Evolutionary conservation across 2,888 invertebrate genomes (phyloP).

Genomic region (Cyclophora albipunctata): DNA sequence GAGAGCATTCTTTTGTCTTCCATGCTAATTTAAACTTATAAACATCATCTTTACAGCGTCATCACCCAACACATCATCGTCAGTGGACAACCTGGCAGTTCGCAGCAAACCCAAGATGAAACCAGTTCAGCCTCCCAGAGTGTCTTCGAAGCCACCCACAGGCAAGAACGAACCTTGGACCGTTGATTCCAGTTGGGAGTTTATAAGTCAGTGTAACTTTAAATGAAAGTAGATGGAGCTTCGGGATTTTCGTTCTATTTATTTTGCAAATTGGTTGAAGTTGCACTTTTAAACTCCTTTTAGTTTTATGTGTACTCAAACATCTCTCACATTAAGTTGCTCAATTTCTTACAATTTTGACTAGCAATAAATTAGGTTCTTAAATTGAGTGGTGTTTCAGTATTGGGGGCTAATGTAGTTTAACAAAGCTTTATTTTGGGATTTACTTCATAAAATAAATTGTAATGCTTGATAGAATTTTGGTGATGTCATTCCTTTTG

Average conservation of each 20-base stretch:
- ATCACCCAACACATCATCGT: slow-evolving; percentile 77
- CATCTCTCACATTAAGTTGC: background rate
- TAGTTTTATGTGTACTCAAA: background rate
- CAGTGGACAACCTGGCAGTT: slow-evolving; percentile 79
- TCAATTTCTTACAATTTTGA: no score
- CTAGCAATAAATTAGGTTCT: no score
- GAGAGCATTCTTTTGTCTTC: no score
- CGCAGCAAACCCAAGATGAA: slow-evolving; percentile 78
- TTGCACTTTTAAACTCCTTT: slow-evolving; percentile 25
- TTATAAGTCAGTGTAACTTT: slow-evolving; percentile 79
- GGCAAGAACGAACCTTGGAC: slow-evolving; percentile 83
- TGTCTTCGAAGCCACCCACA: slow-evolving; percentile 61
- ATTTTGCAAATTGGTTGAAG: slow-evolving; percentile 18
- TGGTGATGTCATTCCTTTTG: no score
- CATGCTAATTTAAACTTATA: no score
- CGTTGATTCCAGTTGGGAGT: slow-evolving; percentile 93
- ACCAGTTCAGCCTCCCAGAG: slow-evolving; percentile 82
- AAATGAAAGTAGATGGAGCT: slow-evolving; percentile 26
- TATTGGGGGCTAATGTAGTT: no score
- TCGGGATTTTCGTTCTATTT: slow-evolving; percentile 17
- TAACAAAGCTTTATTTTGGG: no score
- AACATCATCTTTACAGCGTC: slow-evolving; percentile 44
- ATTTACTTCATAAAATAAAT: no score
- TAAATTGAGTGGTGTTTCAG: no score
- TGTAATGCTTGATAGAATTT: no score